Evolutionary conservation across 2,113 vertebrate species (phyloP).

Genomic region (Phalacrocorax carbo): DNA sequence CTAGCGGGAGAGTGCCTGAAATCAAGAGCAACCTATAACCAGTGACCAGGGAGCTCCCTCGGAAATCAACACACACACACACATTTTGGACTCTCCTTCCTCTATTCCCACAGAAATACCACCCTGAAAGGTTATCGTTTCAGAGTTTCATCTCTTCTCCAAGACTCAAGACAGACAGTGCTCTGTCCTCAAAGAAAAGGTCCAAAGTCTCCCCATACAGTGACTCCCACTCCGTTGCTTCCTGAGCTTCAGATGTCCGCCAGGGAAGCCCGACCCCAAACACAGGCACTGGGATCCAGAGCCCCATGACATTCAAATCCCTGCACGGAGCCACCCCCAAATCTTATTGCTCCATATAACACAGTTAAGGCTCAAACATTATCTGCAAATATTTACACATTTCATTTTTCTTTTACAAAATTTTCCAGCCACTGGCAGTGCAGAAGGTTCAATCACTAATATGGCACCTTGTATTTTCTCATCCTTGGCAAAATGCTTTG

Average conservation of each 20-base stretch:
- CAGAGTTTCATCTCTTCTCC: neutral
- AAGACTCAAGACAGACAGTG: neutral
- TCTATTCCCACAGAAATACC: neutral
- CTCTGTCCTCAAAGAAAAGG: neutral
- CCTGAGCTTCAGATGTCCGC: neutral
- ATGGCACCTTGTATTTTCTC: neutral
- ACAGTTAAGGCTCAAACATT: too few species aligned
- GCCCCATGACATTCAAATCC: neutral
- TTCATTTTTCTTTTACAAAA: neutral
- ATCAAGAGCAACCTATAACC: neutral
- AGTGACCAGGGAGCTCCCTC: neutral
- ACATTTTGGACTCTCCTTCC: neutral
- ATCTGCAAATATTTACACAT: neutral
- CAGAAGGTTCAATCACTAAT: neutral
- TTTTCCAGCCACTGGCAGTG: neutral
- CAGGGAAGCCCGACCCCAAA: neutral
- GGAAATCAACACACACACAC: neutral
- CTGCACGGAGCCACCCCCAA: neutral
- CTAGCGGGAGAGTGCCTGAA: neutral
- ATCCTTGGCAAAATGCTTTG: neutral
- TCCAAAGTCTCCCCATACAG: neutral
- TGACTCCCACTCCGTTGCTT: neutral
- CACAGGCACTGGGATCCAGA: neutral
- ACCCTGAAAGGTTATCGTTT: neutral
- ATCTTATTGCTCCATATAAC: neutral